Base-by-base conservation (phyloP, 1,140 invertebrate species). In the Aleiodes sp. region DNA sequence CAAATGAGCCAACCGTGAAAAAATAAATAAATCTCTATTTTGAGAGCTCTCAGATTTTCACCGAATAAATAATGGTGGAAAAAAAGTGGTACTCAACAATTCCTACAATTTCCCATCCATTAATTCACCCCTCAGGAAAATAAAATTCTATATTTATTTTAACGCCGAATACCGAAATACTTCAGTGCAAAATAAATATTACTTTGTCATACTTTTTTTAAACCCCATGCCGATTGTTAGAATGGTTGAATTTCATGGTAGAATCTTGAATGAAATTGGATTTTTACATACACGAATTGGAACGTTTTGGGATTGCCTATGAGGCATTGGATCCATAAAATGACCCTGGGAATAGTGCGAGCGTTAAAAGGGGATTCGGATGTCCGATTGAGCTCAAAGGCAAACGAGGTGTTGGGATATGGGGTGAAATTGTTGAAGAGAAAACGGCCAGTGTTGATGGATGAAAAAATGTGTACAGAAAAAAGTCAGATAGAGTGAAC, bases 331-430 rank as follows among this genome's bases (percentile, higher is more conserved):
- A 29, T n/a, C 2, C 41, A 21, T 43, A 35, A 26, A 67, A 39
- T 61, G 59, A 39, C 24, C 59, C 31, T 39, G 24, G 21, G 41
- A 43, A 33, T 64, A 37, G 41, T 56, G 66, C 10, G 43, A 61
- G 59, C 56, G 41, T 16, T 41, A 61, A 31, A 43, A 14, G 43
- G 19, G 41, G 59, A 62, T 64, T 63, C 43, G 70, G 70, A 68
- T 71, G 66, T 71, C 65, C 70, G 70, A 71, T 71, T 60, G 33
- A 63, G 65, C 39, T 65, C 19, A 67, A 68, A 71, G 65, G 19
- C 65, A 66, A 66, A 71, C 65, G 70, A 71, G 59, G 65, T 70
- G 68, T 70, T 65, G 56, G 33, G 57, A 70, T 52, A 16, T 28
- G 52, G 41, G 24, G 24, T 12, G 10, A 26, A 56, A 56, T n/a